Evolutionary conservation across 2,888 invertebrate species (phyloP).

Genomic region (Metopia argyrocephala): DNA sequence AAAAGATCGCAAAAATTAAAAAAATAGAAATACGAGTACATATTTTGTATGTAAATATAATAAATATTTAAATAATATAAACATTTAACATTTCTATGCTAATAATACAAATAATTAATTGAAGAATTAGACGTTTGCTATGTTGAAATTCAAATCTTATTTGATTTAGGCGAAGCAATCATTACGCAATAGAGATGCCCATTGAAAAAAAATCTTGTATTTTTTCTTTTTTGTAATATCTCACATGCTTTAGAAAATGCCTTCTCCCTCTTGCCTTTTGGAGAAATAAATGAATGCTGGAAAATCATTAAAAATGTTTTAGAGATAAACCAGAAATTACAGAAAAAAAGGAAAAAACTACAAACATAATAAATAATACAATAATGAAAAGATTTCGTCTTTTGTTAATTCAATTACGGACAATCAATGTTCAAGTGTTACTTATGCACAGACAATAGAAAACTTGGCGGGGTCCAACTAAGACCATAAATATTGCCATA

Average conservation of each 20-base stretch:
- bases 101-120: not conserved
- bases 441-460: not conserved
- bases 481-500: not conserved
- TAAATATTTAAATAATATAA: not conserved
- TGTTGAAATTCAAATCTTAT: not conserved
- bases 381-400: slow-evolving; percentile 50
- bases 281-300: not conserved
- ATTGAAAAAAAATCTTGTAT: too few species aligned
- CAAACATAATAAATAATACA: not conserved
- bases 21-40: too few species aligned
- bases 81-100: not conserved
- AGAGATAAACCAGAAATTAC: not conserved
- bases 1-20: too few species aligned
- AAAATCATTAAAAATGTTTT: not conserved
- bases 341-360: not conserved
- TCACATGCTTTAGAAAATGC: not conserved
- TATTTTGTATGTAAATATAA: too few species aligned
- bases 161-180: not conserved
- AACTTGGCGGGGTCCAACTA: not conserved
- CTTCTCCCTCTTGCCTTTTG: too few species aligned
- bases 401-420: slow-evolving; percentile 68
- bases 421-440: slow-evolving; percentile 67
- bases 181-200: not conserved
- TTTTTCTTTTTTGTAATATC: not conserved
- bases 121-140: not conserved